Evolutionary conservation across 1,140 invertebrate genomes (phyloP).

Genomic region (Leptinotarsa texana): DNA sequence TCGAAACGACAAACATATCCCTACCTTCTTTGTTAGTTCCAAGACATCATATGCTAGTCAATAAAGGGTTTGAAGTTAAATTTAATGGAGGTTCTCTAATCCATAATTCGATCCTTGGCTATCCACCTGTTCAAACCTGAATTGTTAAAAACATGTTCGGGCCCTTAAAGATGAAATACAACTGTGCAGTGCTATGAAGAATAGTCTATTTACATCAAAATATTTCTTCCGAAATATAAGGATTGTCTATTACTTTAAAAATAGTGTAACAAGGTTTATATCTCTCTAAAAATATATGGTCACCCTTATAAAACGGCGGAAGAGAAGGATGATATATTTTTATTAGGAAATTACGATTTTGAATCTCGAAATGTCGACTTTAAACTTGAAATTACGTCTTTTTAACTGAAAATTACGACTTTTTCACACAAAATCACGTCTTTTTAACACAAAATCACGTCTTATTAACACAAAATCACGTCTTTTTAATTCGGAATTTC

Average conservation of each 20-base stretch:
- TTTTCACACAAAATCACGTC: too few species aligned
- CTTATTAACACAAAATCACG: too few species aligned
- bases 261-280: conserved; percentile 14
- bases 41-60: background rate
- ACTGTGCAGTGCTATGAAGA: background rate
- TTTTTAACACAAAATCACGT: too few species aligned
- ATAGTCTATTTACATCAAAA: background rate
- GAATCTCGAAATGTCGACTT: too few species aligned
- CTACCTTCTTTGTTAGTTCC: background rate
- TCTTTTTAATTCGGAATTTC: too few species aligned
- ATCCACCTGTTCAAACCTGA: too few species aligned
- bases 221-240: background rate
- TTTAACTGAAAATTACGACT: too few species aligned
- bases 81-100: background rate
- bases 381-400: too few species aligned
- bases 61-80: background rate
- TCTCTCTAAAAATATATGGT: conserved; percentile 22
- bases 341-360: too few species aligned
- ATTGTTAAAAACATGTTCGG: background rate
- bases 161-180: background rate
- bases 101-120: background rate
- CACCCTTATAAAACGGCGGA: background rate
- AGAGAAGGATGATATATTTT: too few species aligned
- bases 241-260: conserved; percentile 19
- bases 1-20: background rate